phyloP scores from a whole-genome alignment of 2,888 invertebrate species.

The Xanthorhoe designata region DNA sequence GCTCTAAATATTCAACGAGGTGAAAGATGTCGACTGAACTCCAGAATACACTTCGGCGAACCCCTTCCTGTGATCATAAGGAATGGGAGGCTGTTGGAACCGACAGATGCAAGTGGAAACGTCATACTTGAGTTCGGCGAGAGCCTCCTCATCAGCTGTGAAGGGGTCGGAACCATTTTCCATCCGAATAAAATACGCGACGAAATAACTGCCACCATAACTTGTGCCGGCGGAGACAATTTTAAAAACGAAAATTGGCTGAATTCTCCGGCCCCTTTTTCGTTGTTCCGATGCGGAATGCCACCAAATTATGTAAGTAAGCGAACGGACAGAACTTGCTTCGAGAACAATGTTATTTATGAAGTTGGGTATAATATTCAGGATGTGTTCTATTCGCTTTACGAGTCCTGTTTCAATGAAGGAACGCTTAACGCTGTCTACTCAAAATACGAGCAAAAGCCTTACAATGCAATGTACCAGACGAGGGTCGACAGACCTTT shows the following conservation, averaged over 20 bases:
- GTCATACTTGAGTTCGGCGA: constrained; percentile 65
- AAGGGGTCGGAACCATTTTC: constrained; percentile 54
- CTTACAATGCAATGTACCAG: constrained; percentile 73
- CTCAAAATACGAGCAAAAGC: constrained; percentile 73
- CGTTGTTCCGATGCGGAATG: constrained; percentile 57
- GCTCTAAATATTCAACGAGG: constrained; percentile 58
- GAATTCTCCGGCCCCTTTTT: constrained; percentile 57
- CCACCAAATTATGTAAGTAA: constrained; percentile 63
- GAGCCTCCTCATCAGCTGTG: constrained; percentile 66
- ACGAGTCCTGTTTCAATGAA: constrained; percentile 75
- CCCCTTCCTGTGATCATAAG: constrained; percentile 70
- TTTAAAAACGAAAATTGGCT: constrained; percentile 72
- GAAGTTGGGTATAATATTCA: constrained; percentile 74
- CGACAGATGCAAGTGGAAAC: constrained; percentile 64
- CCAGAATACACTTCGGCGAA: constrained; percentile 65
- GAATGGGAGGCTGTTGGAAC: constrained; percentile 66
- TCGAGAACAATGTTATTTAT: constrained; percentile 57
- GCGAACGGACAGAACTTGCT: constrained; percentile 66
- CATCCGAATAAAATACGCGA: constrained; percentile 58
- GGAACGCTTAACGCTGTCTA: constrained; percentile 59
- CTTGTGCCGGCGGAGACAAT: constrained; percentile 62
- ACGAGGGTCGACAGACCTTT: constrained; percentile 69
- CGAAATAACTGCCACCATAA: constrained; percentile 57
- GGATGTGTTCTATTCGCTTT: constrained; percentile 64
- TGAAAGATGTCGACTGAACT: constrained; percentile 63